Percentiles rank a stretch among this genome's conserved stretches.
phyloP scores from a whole-genome alignment of 2,113 vertebrate species.

The Gymnorhina tibicen region DNA sequence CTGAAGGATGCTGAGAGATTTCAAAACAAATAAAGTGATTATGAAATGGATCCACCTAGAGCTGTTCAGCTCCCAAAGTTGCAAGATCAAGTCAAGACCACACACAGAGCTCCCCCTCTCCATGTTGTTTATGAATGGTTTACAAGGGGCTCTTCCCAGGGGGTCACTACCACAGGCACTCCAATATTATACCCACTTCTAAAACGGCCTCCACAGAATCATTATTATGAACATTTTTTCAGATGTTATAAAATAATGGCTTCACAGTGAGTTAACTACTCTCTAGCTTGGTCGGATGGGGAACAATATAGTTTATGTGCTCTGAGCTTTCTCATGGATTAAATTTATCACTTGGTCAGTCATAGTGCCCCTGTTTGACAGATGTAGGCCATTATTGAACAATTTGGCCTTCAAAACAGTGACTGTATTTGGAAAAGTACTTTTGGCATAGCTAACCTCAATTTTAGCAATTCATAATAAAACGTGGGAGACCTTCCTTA shows the following conservation, averaged over 20 bases:
- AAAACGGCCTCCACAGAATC: constrained; percentile 5
- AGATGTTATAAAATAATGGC: constrained; percentile 31
- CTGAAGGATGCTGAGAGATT: constrained; percentile 47
- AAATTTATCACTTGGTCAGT: constrained; percentile 58
- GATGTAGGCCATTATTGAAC: constrained; percentile 36
- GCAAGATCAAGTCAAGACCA: constrained; percentile 46
- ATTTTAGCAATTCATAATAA: background rate
- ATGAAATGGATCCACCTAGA: constrained; percentile 56
- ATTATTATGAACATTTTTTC: constrained; percentile 50
- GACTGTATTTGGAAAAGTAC: constrained; percentile 3
- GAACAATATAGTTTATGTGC: constrained; percentile 52
- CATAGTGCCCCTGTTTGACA: constrained; percentile 51
- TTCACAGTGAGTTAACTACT: constrained; percentile 46
- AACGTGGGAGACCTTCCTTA: background rate
- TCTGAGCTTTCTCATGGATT: constrained; percentile 55
- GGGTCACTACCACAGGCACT: constrained; percentile 46
- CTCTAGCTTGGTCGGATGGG: constrained; percentile 19
- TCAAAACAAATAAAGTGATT: constrained; percentile 51
- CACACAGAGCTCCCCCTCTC: constrained; percentile 40
- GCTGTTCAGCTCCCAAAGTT: constrained; percentile 31
- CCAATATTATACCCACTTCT: constrained; percentile 52
- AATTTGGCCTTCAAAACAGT: constrained; percentile 39
- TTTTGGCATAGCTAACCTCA: background rate
- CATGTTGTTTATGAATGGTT: constrained; percentile 52
- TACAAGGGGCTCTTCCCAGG: constrained; percentile 42